Evolutionary conservation across 1,140 invertebrate species (phyloP).

Genomic region (Platyura marginata): DNA sequence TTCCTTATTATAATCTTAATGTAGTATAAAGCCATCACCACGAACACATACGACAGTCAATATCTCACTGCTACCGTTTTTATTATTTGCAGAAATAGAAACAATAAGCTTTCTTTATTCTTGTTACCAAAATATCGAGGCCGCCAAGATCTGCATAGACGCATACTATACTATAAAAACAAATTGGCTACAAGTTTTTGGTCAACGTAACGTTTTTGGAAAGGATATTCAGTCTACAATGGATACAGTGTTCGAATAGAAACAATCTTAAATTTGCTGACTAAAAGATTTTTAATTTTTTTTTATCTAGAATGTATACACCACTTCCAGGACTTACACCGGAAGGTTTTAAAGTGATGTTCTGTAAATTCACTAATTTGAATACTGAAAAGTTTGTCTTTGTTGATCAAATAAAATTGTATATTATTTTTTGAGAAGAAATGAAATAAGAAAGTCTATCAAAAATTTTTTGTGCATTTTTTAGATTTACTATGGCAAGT

Average conservation of each 20-base stretch:
- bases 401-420: constrained; percentile 25
- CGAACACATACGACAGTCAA: too few species aligned
- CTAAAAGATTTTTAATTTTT: background rate
- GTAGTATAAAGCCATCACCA: too few species aligned
- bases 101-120: constrained; percentile 40
- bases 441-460: too few species aligned
- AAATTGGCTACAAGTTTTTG: constrained; percentile 37
- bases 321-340: constrained; percentile 28
- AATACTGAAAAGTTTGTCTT: constrained; percentile 38
- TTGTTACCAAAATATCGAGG: constrained; percentile 38
- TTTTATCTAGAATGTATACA: constrained; percentile 20
- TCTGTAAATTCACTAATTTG: constrained; percentile 27
- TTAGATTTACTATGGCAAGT: constrained; percentile 32
- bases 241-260: constrained; percentile 27
- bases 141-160: constrained; percentile 40
- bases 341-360: constrained; percentile 33
- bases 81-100: constrained; percentile 33
- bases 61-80: too few species aligned
- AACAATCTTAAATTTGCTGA: background rate
- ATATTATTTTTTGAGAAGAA: constrained; percentile 5
- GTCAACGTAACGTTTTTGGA: constrained; percentile 30
- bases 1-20: too few species aligned
- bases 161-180: constrained; percentile 41
- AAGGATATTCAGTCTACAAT: constrained; percentile 26
- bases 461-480: constrained; percentile 14